A percentile compares a stretch with the other conserved stretches of the same genome.
Evolutionary conservation across 2,888 invertebrate species (phyloP).

Genomic region (Phortica okadai): DNA sequence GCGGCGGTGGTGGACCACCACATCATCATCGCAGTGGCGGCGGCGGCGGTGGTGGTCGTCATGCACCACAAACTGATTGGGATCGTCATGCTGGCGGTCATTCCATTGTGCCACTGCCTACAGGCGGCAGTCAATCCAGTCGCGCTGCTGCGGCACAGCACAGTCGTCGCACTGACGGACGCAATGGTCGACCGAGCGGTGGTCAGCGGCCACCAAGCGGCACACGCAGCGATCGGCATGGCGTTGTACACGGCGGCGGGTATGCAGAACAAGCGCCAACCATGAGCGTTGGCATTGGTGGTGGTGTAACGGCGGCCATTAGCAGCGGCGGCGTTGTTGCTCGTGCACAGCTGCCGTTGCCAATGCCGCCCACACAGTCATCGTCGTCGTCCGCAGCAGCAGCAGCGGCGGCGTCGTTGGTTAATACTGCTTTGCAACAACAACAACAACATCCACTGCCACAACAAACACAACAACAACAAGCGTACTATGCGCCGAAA

Average conservation of each 20-base stretch:
- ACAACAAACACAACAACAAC: slow-evolving; percentile 63
- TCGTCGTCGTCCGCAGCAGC: slow-evolving; percentile 48
- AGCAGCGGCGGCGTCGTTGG: neutral
- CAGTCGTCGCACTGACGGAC: slow-evolving; percentile 77
- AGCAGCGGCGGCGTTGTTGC: slow-evolving; percentile 68
- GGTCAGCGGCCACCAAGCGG: slow-evolving; percentile 60
- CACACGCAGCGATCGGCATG: slow-evolving; percentile 46
- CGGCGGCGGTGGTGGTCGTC: slow-evolving; percentile 55
- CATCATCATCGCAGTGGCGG: slow-evolving; percentile 5
- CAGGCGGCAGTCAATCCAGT: slow-evolving; percentile 66
- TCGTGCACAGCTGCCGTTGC: slow-evolving; percentile 72
- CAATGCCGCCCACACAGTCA: slow-evolving; percentile 64
- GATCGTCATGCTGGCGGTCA: slow-evolving; percentile 73
- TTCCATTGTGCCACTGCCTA: slow-evolving; percentile 70
- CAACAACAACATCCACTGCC: slow-evolving; percentile 58
- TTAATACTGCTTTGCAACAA: slow-evolving; percentile 43
- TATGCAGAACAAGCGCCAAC: slow-evolving; percentile 63
- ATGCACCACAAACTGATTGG: slow-evolving; percentile 72
- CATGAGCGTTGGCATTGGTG: slow-evolving; percentile 58
- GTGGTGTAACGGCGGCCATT: slow-evolving; percentile 66
- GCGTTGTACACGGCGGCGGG: slow-evolving; percentile 51
- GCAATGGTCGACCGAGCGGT: slow-evolving; percentile 55
- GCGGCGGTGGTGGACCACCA: slow-evolving; percentile 39
- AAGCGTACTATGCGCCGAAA: slow-evolving; percentile 85
- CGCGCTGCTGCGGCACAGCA: slow-evolving; percentile 76